These are phyloP conservation scores for Dasypogon diadema DNA, from an alignment of 2,888 invertebrate species.

Conservation along the genomic window DNA sequence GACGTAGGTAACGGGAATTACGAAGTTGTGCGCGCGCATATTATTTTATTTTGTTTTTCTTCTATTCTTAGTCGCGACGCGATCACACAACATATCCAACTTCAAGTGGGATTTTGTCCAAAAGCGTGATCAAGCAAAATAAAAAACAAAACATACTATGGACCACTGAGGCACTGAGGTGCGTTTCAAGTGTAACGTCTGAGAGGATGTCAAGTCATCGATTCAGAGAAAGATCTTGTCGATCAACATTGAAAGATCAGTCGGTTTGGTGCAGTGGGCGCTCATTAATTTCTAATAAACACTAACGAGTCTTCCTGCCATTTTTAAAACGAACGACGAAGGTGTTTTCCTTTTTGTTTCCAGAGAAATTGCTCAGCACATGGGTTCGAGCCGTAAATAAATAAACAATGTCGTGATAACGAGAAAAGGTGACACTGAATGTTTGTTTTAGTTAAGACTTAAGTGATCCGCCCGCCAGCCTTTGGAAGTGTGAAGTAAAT, in stretches of 20 bases:
- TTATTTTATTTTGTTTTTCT: background rate
- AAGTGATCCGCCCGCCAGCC: slow-evolving; percentile 2
- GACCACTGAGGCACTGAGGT: too few relatives aligned
- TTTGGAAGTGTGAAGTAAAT: slow-evolving; percentile 23
- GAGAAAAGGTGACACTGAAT: slow-evolving; percentile 14
- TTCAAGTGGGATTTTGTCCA: slow-evolving; percentile 11
- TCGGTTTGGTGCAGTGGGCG: background rate
- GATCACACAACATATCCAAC: slow-evolving; percentile 5
- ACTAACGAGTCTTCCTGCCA: background rate
- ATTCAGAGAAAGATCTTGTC: too few relatives aligned
- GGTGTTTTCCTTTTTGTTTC: slow-evolving; percentile 18
- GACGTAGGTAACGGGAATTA: slow-evolving; percentile 7
- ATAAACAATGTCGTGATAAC: slow-evolving; percentile 33
- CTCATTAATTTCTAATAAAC: background rate
- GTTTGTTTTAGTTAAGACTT: slow-evolving; percentile 7
- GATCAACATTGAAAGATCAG: too few relatives aligned
- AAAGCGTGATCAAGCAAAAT: background rate
- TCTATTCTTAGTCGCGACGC: slow-evolving; percentile 23
- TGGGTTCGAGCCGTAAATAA: slow-evolving; percentile 9
- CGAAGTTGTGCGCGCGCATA: slow-evolving; percentile 17
- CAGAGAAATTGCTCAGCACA: slow-evolving; percentile 19
- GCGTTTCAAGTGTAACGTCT: too few relatives aligned
- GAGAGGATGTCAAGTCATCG: too few relatives aligned
- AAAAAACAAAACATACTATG: background rate
- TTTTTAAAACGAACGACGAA: slow-evolving; percentile 8